Evolutionary conservation across 2,113 vertebrate genomes (phyloP).

Genomic region (Colossoma macropomum): DNA sequence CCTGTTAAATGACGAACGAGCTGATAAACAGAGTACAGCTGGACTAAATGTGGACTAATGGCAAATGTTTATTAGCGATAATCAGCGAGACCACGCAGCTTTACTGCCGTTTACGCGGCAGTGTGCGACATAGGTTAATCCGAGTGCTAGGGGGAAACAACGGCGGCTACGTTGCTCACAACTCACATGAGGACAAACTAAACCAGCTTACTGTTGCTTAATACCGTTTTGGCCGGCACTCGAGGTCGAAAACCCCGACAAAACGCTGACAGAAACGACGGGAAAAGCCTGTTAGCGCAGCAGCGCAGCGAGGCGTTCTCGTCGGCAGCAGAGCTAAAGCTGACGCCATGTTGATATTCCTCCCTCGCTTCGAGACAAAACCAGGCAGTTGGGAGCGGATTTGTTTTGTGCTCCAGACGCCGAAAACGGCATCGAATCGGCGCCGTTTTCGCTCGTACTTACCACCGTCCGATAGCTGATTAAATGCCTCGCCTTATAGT

Average conservation of each 20-base stretch:
- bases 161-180: conserved; percentile 4
- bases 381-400: conserved; percentile 49
- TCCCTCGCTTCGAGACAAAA: conserved; percentile 58
- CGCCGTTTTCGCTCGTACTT: conserved; percentile 55
- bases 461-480: conserved; percentile 70
- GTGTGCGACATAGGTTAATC: background rate
- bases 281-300: conserved; percentile 20
- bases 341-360: conserved; percentile 62
- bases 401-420: conserved; percentile 32
- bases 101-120: no score
- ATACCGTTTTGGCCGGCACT: background rate
- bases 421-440: conserved; percentile 9
- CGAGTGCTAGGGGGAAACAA: conserved; percentile 34
- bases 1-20: no score
- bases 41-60: no score
- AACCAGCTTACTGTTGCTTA: background rate
- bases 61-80: no score
- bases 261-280: conserved; percentile 13
- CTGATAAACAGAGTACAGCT: no score
- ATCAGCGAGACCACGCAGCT: background rate
- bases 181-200: background rate
- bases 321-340: conserved; percentile 44
- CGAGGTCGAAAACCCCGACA: background rate
- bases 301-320: conserved; percentile 25
- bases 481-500: conserved; percentile 60